phyloP scores from a whole-genome alignment of 2,797 vertebrate genomes.

The Luscinia luscinia region DNA sequence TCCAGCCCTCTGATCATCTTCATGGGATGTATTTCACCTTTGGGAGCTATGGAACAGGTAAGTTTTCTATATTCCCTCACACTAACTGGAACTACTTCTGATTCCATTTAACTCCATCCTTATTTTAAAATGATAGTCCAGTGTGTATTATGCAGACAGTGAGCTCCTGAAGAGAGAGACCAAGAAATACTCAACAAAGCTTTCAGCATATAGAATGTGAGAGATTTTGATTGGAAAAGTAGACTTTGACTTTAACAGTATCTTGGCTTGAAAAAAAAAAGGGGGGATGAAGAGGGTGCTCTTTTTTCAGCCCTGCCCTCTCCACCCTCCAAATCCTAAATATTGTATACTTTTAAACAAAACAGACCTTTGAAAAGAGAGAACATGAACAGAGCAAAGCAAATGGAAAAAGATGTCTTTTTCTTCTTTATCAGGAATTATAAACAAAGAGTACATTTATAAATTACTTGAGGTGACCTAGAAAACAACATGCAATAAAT shows the following conservation, averaged over 20 bases:
- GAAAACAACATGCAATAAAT: neutral
- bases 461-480: neutral
- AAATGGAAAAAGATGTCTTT: neutral
- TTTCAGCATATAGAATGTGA: neutral
- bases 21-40: neutral
- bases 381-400: neutral
- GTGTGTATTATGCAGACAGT: neutral
- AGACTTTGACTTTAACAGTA: neutral
- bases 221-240: neutral
- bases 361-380: neutral
- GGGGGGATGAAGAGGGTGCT: neutral
- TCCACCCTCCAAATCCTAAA: neutral
- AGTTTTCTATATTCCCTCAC: neutral
- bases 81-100: neutral
- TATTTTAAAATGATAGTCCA: neutral
- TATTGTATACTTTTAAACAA: neutral
- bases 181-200: neutral
- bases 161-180: neutral
- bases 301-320: neutral
- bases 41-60: neutral
- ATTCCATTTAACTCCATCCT: neutral
- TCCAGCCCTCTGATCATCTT: neutral
- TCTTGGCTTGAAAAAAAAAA: neutral
- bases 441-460: neutral
- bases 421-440: neutral